Percentiles rank a stretch among this genome's conserved stretches.
These are phyloP conservation scores for Lasius fuliginosus DNA, from an alignment of 2,888 invertebrate genomes.

Conservation along the genomic window DNA sequence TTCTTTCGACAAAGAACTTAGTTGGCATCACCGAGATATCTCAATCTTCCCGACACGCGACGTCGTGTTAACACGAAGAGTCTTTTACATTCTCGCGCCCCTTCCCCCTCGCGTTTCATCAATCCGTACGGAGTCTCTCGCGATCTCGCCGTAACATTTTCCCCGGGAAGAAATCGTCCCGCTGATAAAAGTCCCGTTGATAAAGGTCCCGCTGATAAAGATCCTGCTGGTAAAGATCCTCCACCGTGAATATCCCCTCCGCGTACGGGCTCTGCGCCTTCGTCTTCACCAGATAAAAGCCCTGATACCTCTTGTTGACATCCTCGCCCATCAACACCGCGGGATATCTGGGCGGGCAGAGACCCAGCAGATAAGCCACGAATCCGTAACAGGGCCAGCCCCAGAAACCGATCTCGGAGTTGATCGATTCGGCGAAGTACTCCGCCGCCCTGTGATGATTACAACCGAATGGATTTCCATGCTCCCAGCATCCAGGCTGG, in stretches of 20 bases:
- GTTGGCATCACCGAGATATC: background rate
- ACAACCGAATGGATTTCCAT: slow-evolving; percentile 88
- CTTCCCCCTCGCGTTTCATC: background rate
- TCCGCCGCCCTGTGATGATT: slow-evolving; percentile 89
- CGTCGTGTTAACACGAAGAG: background rate
- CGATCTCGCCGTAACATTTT: background rate
- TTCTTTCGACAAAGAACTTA: background rate
- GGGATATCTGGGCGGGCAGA: slow-evolving; percentile 87
- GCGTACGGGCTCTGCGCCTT: slow-evolving; percentile 88
- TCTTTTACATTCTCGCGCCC: background rate
- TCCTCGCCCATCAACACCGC: slow-evolving; percentile 82
- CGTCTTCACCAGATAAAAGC: slow-evolving; percentile 88
- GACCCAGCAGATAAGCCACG: slow-evolving; percentile 88
- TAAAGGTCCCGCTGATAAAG: slow-evolving; percentile 57
- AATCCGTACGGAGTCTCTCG: background rate
- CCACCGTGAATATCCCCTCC: slow-evolving; percentile 87
- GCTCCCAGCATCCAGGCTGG: slow-evolving; percentile 90
- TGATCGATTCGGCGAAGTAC: slow-evolving; percentile 90
- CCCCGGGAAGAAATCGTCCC: background rate
- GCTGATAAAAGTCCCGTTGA: slow-evolving; percentile 41
- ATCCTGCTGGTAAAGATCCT: slow-evolving; percentile 62
- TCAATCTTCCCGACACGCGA: slow-evolving; percentile 3
- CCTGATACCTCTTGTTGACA: slow-evolving; percentile 81
- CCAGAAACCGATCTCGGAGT: slow-evolving; percentile 89
- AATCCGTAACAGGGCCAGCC: slow-evolving; percentile 90